These are phyloP conservation scores for Pseudomugil gertrudae DNA, from an alignment of 2,797 vertebrate genomes.

Conservation along the genomic window DNA sequence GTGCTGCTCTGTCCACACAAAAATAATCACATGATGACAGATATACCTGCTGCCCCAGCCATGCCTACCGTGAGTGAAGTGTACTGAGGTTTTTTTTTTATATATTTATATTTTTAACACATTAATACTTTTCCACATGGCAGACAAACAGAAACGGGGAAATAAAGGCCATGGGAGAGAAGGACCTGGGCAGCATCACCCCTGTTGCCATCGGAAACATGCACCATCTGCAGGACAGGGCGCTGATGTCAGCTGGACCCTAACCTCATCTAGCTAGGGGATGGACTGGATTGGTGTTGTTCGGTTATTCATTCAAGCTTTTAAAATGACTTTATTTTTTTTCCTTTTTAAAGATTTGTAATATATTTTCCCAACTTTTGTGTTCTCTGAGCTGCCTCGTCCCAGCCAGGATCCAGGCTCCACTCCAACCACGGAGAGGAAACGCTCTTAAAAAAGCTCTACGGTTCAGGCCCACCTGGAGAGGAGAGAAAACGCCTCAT, in stretches of 20 bases:
- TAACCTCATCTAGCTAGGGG: slow-evolving; percentile 69
- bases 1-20: slow-evolving; percentile 31
- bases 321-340: slow-evolving; percentile 68
- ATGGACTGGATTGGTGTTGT: slow-evolving; percentile 77
- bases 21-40: slow-evolving; percentile 53
- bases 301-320: slow-evolving; percentile 63
- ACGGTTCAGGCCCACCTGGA: slow-evolving; percentile 80
- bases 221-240: slow-evolving; percentile 89
- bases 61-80: slow-evolving; percentile 71
- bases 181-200: slow-evolving; percentile 84
- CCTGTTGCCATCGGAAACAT: slow-evolving; percentile 91
- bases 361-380: slow-evolving; percentile 49
- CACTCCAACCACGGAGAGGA: slow-evolving; percentile 79
- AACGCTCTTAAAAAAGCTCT: slow-evolving; percentile 79
- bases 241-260: slow-evolving; percentile 82
- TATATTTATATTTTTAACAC: slow-evolving; percentile 50
- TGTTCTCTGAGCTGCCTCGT: slow-evolving; percentile 85
- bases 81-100: slow-evolving; percentile 43
- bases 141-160: slow-evolving; percentile 84
- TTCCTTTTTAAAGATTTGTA: slow-evolving; percentile 42
- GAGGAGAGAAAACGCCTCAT: background rate
- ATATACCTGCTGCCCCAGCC: slow-evolving; percentile 24
- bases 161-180: slow-evolving; percentile 80
- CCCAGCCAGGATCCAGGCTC: slow-evolving; percentile 83
- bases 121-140: slow-evolving; percentile 81